A percentile compares a stretch with the other conserved stretches of the same genome.
Conservation (phyloP, 2,113 vertebrate genomes). For the Pseudorhombus dupliciocellatus region DNA sequence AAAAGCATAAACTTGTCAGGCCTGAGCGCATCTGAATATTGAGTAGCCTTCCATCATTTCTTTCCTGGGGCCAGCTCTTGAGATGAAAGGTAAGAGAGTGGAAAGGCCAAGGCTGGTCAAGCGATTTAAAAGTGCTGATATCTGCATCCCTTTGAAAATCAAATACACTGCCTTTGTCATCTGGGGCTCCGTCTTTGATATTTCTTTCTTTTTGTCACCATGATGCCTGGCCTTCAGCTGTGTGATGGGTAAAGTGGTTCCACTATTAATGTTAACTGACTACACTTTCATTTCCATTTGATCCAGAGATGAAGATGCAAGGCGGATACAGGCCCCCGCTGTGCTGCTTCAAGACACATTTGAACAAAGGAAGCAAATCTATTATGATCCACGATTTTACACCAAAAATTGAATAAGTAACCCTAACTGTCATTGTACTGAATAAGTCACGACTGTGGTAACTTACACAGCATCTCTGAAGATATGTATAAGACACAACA, state of each 20-base stretch:
- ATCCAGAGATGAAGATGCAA: conserved; percentile 26
- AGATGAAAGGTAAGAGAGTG: conserved; percentile 79
- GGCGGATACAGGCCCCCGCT: conserved; percentile 7
- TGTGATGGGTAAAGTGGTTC: conserved; percentile 43
- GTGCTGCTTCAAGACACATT: conserved; percentile 10
- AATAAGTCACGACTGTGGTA: neutral
- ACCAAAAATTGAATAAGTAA: neutral
- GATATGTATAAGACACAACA: too few relatives aligned
- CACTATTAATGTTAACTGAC: conserved; percentile 53
- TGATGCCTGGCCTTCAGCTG: conserved; percentile 42
- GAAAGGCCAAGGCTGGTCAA: conserved; percentile 73
- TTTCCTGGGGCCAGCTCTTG: conserved; percentile 71
- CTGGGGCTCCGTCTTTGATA: conserved; percentile 68
- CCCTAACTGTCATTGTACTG: neutral
- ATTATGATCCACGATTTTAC: neutral
- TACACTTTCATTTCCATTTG: conserved; percentile 52
- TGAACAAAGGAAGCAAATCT: neutral
- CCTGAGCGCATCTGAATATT: conserved; percentile 76
- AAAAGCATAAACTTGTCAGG: conserved; percentile 69
- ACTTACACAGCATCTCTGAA: neutral
- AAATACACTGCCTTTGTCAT: conserved; percentile 67
- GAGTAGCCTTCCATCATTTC: conserved; percentile 74
- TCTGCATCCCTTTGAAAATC: conserved; percentile 83
- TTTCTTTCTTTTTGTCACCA: conserved; percentile 60
- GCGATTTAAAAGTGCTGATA: conserved; percentile 76